Base-by-base conservation (phyloP, 2,888 invertebrate genomes). In the Epinotia demarniana region DNA sequence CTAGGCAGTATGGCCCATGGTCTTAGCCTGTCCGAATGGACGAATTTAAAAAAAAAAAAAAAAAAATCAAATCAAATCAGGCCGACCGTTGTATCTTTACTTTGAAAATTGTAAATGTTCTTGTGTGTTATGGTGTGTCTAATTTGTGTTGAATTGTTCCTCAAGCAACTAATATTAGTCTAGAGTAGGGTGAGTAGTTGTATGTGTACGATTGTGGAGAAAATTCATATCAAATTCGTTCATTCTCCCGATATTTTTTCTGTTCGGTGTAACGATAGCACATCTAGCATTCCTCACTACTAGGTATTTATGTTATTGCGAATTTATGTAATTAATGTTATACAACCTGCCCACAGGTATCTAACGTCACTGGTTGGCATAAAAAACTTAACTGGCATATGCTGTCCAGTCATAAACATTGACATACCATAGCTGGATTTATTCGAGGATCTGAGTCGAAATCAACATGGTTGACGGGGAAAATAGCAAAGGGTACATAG, bases 381-480 rank as follows among this genome's bases (percentile, higher is more conserved):
- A 53, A 74, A 72, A 72, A 67, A 67, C 58, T 61, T 33, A 61
- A 61, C 61, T 66, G 71, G 67, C 67, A 43, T 43, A 18, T 46
- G 39, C 33, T 58, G 46, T 67, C 67, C 55, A 58, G 58, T 53
- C n/a, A 75, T 70, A 62, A 62, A 71, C 27, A 75, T 71, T 72
- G 72, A 71, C 75, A 67, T 43, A 60, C 64, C 72, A 33, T 71
- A 71, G 23, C 49, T 58, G 23, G 39, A 23, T 49, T 60, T 43
- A 11, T 60, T 75, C 16, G 67, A 18, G 39, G 23, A 72, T 62
- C 60, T 66, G 57, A 53, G 43, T 55, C 33, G 67, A 63, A 63
- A 66, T 76, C 80, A 92, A 84, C 80, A 93, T 93, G 93, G 89
- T 87, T 75, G 92, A 92, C 69, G 84, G 84, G 6, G 91, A 91